Evolutionary conservation across 1,140 invertebrate genomes (phyloP).

Genomic region (Aphelinus certus): DNA sequence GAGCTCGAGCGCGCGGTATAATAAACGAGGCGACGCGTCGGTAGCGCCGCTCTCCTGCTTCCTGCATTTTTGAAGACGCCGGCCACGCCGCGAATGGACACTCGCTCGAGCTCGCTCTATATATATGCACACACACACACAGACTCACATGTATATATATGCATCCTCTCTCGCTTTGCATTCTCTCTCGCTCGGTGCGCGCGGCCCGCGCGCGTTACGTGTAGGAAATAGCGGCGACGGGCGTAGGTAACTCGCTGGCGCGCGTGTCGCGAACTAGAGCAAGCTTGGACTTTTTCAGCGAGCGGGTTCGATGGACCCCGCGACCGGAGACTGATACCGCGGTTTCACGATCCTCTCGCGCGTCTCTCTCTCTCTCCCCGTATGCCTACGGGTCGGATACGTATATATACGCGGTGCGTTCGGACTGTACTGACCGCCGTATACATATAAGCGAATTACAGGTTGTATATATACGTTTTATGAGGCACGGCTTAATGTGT

Average conservation of each 20-base stretch:
- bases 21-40: slow-evolving; percentile 26
- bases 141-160: slow-evolving; percentile 48
- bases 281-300: no score
- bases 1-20: not conserved
- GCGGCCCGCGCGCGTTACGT: slow-evolving; percentile 39
- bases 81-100: slow-evolving; percentile 41
- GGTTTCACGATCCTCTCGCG: no score
- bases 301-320: no score
- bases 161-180: slow-evolving; percentile 45
- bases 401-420: no score
- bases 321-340: no score
- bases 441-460: no score
- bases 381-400: no score
- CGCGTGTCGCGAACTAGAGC: no score
- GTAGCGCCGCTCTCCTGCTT: slow-evolving; percentile 48
- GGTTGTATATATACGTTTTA: no score
- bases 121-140: not conserved
- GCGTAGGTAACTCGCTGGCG: slow-evolving; percentile 19
- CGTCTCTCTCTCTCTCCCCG: no score
- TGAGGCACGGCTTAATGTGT: no score
- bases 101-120: slow-evolving; percentile 1
- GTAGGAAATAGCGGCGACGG: slow-evolving; percentile 38
- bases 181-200: slow-evolving; percentile 40
- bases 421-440: no score
- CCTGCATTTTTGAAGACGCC: slow-evolving; percentile 59